These are phyloP conservation scores for Phenacoccus solenopsis DNA, from an alignment of 1,140 invertebrate species.

Conservation along the genomic window DNA sequence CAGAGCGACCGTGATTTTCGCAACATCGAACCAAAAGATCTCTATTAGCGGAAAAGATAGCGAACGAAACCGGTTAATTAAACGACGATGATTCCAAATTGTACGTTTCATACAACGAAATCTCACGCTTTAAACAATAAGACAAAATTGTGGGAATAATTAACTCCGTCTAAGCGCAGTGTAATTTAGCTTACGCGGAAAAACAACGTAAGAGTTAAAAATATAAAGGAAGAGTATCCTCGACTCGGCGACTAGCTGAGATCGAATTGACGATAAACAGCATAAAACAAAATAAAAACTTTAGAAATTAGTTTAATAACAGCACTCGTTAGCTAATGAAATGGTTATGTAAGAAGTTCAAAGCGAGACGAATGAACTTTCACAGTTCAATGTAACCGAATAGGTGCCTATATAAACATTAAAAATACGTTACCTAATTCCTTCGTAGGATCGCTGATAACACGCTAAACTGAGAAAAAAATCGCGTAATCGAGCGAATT, in stretches of 20 bases:
- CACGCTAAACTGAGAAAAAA: too few species aligned
- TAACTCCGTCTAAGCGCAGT: neutral
- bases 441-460: too few species aligned
- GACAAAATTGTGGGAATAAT: neutral
- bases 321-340: neutral
- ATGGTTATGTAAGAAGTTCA: neutral
- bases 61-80: neutral
- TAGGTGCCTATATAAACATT: too few species aligned
- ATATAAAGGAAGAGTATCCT: neutral
- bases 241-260: too few species aligned
- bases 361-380: neutral
- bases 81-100: neutral
- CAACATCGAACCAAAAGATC: neutral
- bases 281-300: neutral
- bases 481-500: too few species aligned
- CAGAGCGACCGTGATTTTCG: too few species aligned
- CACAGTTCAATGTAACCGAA: neutral
- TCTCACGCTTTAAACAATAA: neutral
- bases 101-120: neutral
- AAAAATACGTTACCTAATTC: too few species aligned
- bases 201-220: neutral
- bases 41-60: too few species aligned
- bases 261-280: neutral
- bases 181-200: neutral
- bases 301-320: neutral